Evolutionary conservation across 1,140 invertebrate species (phyloP).

Genomic region (Galleria mellonella): DNA sequence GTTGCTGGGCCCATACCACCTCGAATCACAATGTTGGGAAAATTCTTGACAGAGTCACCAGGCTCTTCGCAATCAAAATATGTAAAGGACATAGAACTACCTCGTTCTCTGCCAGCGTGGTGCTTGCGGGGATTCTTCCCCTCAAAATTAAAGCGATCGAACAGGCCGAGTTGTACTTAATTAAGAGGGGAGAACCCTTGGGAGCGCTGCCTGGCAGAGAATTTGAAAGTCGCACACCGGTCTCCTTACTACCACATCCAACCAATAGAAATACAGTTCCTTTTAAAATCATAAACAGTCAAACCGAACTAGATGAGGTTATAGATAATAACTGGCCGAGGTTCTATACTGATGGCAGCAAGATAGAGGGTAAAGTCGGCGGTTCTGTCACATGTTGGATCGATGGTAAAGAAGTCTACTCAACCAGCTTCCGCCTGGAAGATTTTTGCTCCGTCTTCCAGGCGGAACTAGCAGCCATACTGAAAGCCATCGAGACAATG

Average conservation of each 20-base stretch:
- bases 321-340: neutral
- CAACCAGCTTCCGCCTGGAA: neutral
- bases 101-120: conserved; percentile 14
- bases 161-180: conserved; percentile 13
- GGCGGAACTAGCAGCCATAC: conserved; percentile 4
- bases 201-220: conserved; percentile 4
- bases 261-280: neutral
- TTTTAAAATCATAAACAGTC: neutral
- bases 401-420: neutral
- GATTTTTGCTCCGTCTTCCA: neutral
- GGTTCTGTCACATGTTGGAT: conserved; percentile 5
- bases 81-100: conserved; percentile 15
- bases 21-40: conserved; percentile 4
- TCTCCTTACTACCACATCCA: conserved; percentile 2
- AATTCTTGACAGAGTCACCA: conserved; percentile 5
- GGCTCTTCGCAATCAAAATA: conserved; percentile 19
- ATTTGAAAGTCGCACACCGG: conserved; percentile 3
- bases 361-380: conserved; percentile 10
- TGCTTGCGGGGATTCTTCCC: conserved; percentile 17
- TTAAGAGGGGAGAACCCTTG: conserved; percentile 5
- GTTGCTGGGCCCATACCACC: conserved; percentile 11
- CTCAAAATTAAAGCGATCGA: conserved; percentile 16
- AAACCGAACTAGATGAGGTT: no score
- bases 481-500: no score
- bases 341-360: conserved; percentile 17